Base-by-base conservation (phyloP, 2,113 vertebrate species). In the Bagarius yarrelli region DNA sequence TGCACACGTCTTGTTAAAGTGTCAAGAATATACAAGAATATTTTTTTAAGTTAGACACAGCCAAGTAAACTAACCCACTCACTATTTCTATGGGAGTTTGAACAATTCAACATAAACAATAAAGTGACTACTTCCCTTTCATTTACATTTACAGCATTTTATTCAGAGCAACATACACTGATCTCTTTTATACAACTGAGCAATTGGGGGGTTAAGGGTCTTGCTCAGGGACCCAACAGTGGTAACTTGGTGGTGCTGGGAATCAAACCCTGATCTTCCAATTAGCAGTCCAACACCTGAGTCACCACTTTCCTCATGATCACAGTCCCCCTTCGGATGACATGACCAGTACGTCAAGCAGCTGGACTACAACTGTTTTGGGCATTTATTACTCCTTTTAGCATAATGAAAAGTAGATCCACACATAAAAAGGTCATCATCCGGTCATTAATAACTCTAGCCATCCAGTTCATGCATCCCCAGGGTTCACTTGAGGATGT, bases 401-500 rank as follows among this genome's bases (percentile, higher is more conserved):
- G 21, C 77, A 69, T 69, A 56, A 69, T 56, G 30, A 67, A 66
- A 79, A 79, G 2, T 21, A 74, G 16, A 11, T 53, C 57, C n/a
- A n/a, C 47, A 52, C 63, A 84, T 4, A 71, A 64, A 63, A 80
- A 80, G 27, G 78, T 76, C 27, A 75, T 67, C 60, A 30, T 23
- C 40, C 52, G 72, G 27, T 60, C 11, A 83, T 81, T 61, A 80
- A 56, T 66, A 76, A 80, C 75, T 78, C 60, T 79, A 25, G 47
- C 66, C 50, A 44, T 56, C 2, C 47, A 34, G 63, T 81, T 81
- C 55, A 63, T 32, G 72, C 64, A 56, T 66, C 79, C 72, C 50
- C n/a, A 59, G 83, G 78, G 74, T n/a, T 80, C 78, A 27, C 67
- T 85, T 81, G 16, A 78, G 32, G 57, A 73, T 75, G 84, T 83